phyloP scores from a whole-genome alignment of 1,140 invertebrate species.

The Lanistes nyassanus region DNA sequence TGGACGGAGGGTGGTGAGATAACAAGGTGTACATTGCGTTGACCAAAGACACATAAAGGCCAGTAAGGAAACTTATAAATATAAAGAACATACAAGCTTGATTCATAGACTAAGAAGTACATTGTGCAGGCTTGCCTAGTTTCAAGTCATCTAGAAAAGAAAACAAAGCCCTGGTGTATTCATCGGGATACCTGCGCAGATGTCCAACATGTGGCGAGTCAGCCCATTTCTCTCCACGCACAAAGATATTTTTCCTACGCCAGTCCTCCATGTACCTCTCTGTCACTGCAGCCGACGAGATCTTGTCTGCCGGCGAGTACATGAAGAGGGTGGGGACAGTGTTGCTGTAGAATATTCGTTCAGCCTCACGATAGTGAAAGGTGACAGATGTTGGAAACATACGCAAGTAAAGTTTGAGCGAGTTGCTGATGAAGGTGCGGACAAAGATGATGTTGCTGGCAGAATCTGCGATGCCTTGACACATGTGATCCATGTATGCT shows the following conservation, averaged over 20 bases:
- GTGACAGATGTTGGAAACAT: constrained; percentile 17
- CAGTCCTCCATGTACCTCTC: constrained; percentile 21
- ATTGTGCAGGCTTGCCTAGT: no score
- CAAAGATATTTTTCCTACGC: not conserved
- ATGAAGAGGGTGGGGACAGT: constrained; percentile 12
- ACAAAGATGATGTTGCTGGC: not conserved
- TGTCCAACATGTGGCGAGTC: constrained; percentile 16
- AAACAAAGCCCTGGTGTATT: constrained; percentile 6
- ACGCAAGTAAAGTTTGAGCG: constrained; percentile 8
- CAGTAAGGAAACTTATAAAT: no score
- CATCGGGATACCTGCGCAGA: constrained; percentile 8
- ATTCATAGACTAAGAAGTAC: no score
- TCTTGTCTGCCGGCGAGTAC: constrained; percentile 16
- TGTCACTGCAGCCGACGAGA: constrained; percentile 10
- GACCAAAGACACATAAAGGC: no score
- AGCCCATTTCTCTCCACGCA: not conserved
- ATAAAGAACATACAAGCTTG: no score
- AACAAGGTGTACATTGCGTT: no score
- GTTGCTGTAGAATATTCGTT: constrained; percentile 21
- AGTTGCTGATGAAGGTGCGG: constrained; percentile 1
- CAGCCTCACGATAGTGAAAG: constrained; percentile 19
- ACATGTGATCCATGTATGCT: constrained; percentile 25
- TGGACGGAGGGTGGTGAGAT: no score
- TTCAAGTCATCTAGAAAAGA: constrained; percentile 2
- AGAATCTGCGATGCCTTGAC: constrained; percentile 21